phyloP scores from a whole-genome alignment of 2,797 vertebrate genomes.

The Knipowitschia caucasica region DNA sequence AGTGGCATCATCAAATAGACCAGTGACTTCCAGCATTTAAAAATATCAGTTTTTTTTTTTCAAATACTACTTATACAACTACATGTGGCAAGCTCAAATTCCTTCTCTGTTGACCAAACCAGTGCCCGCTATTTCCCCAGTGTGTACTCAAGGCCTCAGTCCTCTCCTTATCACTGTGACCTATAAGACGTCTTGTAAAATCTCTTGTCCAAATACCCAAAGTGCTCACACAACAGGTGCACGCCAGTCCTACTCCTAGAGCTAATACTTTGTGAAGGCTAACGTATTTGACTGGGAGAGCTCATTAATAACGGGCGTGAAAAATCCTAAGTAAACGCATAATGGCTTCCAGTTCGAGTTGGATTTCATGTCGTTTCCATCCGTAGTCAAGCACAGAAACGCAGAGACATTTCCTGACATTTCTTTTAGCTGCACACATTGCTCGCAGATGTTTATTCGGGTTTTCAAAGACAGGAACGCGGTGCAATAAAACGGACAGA shows the following conservation, averaged over 20 bases:
- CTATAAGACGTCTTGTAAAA: constrained; percentile 18
- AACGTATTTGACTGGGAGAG: constrained; percentile 29
- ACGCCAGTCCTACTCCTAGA: background rate
- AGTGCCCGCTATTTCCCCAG: constrained; percentile 24
- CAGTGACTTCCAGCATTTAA: too few relatives aligned
- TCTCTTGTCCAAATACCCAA: constrained; percentile 1
- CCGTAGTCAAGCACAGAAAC: constrained; percentile 42
- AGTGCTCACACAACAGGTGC: constrained; percentile 40
- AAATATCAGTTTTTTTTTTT: too few relatives aligned
- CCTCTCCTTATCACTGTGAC: constrained; percentile 28
- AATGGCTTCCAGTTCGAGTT: constrained; percentile 40
- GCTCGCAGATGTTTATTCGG: constrained; percentile 65
- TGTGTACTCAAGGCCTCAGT: constrained; percentile 18
- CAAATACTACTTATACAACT: too few relatives aligned
- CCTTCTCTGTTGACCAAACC: constrained; percentile 29
- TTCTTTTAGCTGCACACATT: constrained; percentile 49
- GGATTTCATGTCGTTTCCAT: constrained; percentile 34
- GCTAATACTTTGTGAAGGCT: constrained; percentile 19
- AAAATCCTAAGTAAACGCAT: constrained; percentile 23
- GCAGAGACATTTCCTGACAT: constrained; percentile 55
- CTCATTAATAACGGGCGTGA: constrained; percentile 16
- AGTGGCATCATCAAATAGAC: too few relatives aligned
- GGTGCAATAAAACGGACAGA: constrained; percentile 43
- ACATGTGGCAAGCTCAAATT: constrained; percentile 34
- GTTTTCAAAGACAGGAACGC: constrained; percentile 29